Conservation (phyloP, 64 coral and sea anemone genomes). For the Montipora efflorescens region DNA sequence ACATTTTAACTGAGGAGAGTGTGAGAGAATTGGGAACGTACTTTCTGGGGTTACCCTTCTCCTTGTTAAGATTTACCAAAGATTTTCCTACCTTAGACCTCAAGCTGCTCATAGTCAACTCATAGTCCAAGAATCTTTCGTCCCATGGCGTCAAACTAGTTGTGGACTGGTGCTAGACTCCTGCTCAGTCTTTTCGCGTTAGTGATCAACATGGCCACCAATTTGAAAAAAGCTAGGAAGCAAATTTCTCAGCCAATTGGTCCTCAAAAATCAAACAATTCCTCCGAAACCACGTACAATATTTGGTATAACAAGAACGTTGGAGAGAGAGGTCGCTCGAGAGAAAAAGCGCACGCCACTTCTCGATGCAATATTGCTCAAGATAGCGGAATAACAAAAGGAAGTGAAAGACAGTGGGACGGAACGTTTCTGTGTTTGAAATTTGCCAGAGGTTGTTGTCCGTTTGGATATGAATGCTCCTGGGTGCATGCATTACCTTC, state of each 20-base stretch:
- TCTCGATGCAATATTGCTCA: constrained; percentile 75
- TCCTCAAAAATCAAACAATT: constrained; percentile 65
- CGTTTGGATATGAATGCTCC: constrained; percentile 82
- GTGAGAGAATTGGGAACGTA: too few relatives aligned
- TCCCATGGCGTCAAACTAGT: too few relatives aligned
- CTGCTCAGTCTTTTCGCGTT: neutral
- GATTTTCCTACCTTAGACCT: constrained; percentile 63
- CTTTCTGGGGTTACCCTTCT: too few relatives aligned
- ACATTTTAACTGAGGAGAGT: too few relatives aligned
- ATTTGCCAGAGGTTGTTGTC: constrained; percentile 92
- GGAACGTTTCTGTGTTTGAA: constrained; percentile 78
- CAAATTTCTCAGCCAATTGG: constrained; percentile 81
- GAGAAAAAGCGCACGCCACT: constrained; percentile 50
- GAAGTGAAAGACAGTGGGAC: constrained; percentile 53
- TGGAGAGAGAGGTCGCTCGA: constrained; percentile 69
- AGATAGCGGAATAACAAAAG: constrained; percentile 86
- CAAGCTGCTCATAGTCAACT: constrained; percentile 65
- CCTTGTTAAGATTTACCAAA: neutral
- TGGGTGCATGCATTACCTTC: constrained; percentile 79
- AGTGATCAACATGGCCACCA: neutral
- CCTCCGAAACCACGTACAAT: constrained; percentile 68
- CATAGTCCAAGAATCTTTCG: constrained; percentile 1
- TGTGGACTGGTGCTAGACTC: neutral
- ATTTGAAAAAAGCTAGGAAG: constrained; percentile 73
- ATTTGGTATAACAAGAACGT: constrained; percentile 95